These are phyloP conservation scores for Drosophila albomicans DNA, from an alignment of 1,140 invertebrate genomes.

Conservation along the genomic window DNA sequence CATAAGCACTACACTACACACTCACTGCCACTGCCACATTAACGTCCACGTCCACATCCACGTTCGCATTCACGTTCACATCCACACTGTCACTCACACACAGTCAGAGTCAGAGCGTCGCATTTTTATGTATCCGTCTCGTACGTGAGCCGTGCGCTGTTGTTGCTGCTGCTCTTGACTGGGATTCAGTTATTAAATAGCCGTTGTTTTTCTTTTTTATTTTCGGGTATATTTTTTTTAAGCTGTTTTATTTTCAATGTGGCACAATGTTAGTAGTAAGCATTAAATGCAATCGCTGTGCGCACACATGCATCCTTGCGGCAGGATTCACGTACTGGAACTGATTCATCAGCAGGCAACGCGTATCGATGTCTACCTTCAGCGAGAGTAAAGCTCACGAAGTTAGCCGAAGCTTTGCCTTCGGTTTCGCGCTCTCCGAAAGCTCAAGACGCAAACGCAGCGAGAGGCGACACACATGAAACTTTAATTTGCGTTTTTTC, in stretches of 20 bases:
- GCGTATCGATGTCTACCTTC: slow-evolving; percentile 18
- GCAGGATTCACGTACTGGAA: slow-evolving; percentile 79
- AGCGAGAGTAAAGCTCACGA: slow-evolving; percentile 39
- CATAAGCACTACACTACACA: slow-evolving; percentile 42
- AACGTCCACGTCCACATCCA: slow-evolving; percentile 1
- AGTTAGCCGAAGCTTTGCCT: slow-evolving; percentile 14
- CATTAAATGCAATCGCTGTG: slow-evolving; percentile 35
- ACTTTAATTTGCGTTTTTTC: slow-evolving; percentile 73
- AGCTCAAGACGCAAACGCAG: slow-evolving; percentile 13
- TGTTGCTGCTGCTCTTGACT: slow-evolving; percentile 53
- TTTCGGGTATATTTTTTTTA: slow-evolving; percentile 15
- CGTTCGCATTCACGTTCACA: slow-evolving; percentile 24
- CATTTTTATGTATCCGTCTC: slow-evolving; percentile 77
- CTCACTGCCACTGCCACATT: slow-evolving; percentile 14
- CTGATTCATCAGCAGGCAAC: slow-evolving; percentile 59
- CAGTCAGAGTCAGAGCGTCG: slow-evolving; percentile 23
- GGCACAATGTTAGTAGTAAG: slow-evolving; percentile 58
- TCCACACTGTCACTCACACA: slow-evolving; percentile 21
- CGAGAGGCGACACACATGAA: slow-evolving; percentile 43
- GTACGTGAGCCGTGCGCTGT: slow-evolving; percentile 46
- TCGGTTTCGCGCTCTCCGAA: background rate
- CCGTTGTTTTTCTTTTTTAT: slow-evolving; percentile 53
- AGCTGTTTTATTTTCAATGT: slow-evolving; percentile 77
- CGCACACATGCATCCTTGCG: slow-evolving; percentile 73
- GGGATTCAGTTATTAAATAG: slow-evolving; percentile 80